Base-by-base conservation (phyloP, 2,888 invertebrate genomes). In the Gisinianus flammeolus region DNA sequence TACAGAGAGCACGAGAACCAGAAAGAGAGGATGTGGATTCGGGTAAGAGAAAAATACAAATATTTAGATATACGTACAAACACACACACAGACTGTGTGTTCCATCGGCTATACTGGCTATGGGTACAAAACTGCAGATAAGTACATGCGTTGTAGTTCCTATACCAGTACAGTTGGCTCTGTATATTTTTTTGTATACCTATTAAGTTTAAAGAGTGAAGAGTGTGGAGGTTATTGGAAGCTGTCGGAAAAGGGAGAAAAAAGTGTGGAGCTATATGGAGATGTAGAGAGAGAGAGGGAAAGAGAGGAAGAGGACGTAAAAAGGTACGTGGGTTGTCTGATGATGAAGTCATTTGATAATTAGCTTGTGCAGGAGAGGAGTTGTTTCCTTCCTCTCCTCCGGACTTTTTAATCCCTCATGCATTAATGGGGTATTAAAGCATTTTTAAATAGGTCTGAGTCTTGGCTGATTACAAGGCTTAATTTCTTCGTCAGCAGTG, bases 361-460 rank as follows among this genome's bases (percentile, higher is more conserved):
- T 79, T 79, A 79, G 79, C 62, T 72, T 71, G 76, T 30, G 58
- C 66, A 74, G 66, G 70, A 78, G 78, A 77, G 58, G 58, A 58
- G 77, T 77, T 78, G 56, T 70, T 76, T 78, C 78, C 71, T 79
- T 76, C 76, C 76, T 66, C 71, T 76, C 76, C 76, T 66, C 71
- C 70, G 70, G 78, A 81, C 76, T 80, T 81, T 80, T 81, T 81
- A 80, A 81, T 81, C 81, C 80, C 80, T 81, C 77, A 78, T 77
- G 79, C 80, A 80, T 79, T 80, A 80, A 80, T 82, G 82, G 79
- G 78, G 79, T 76, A 79, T 80, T 82, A 80, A 82, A 82, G 78
- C 78, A 81, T 81, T 81, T 81, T 81, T 81, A 80, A 79, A 81
- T 79, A 79, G 77, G 78, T 56, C 58, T 66, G 52, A 79, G 58